Conservation (phyloP, 2,797 vertebrate genomes). For the Gambelia wislizenii region DNA sequence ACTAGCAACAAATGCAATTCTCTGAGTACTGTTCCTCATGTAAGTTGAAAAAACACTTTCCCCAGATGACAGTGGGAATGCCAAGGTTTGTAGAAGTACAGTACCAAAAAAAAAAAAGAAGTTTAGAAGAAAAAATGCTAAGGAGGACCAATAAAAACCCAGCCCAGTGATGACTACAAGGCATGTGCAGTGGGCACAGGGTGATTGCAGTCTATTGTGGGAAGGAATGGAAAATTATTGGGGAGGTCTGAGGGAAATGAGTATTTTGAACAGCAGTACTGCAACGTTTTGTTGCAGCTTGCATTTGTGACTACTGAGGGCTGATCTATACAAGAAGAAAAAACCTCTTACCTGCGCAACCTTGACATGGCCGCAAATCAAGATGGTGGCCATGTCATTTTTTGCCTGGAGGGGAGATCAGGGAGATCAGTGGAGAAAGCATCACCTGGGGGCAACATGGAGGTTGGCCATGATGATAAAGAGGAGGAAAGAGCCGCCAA, state of each 20-base stretch:
- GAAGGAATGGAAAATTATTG: background rate
- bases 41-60: background rate
- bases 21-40: background rate
- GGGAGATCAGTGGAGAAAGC: too few relatives aligned
- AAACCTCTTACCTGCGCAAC: too few relatives aligned
- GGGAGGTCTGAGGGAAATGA: background rate
- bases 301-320: background rate
- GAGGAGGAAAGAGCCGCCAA: too few relatives aligned
- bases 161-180: background rate
- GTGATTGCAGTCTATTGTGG: background rate
- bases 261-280: background rate
- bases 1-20: background rate
- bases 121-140: background rate
- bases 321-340: too few relatives aligned
- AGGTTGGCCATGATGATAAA: too few relatives aligned
- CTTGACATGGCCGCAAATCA: too few relatives aligned
- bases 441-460: too few relatives aligned
- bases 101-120: background rate
- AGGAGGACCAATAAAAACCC: too few relatives aligned
- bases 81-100: background rate
- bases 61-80: background rate
- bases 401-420: too few relatives aligned
- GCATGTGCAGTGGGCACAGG: background rate
- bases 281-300: background rate
- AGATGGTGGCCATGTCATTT: too few relatives aligned